Conservation (phyloP, 2,113 vertebrate genomes). For the Pardalotus punctatus region DNA sequence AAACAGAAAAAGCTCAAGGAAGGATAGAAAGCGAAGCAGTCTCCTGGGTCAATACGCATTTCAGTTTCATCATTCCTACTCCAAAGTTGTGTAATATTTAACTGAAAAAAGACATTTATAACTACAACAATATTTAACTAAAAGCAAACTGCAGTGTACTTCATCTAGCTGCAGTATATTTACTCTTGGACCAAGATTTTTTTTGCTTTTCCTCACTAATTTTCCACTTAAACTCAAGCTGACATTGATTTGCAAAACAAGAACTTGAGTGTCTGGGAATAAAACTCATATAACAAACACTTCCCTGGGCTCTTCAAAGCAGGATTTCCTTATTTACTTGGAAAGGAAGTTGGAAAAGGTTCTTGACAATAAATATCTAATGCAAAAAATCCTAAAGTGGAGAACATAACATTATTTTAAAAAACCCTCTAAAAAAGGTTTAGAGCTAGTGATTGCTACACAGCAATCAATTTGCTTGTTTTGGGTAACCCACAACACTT, state of each 20-base stretch:
- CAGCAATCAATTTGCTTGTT: background rate
- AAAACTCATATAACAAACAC: background rate
- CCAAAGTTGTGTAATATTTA: conserved; percentile 39
- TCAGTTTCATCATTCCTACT: conserved; percentile 10
- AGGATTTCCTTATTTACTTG: conserved; percentile 63
- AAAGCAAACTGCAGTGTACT: background rate
- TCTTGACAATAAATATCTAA: background rate
- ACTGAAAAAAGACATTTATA: conserved; percentile 22
- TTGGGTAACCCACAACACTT: background rate
- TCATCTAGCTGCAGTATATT: background rate
- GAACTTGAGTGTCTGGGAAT: background rate
- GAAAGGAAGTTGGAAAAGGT: background rate
- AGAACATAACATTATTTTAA: background rate
- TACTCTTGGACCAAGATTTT: background rate
- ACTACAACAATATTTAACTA: conserved; percentile 32
- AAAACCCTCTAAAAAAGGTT: background rate
- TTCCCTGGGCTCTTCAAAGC: background rate
- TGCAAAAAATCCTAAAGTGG: background rate
- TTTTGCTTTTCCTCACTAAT: background rate
- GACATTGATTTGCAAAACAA: background rate
- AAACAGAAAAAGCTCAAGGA: background rate
- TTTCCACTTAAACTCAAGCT: background rate
- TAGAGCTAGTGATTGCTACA: background rate
- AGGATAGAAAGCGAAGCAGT: background rate
- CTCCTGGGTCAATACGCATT: background rate